Evolutionary conservation across 1,140 invertebrate genomes (phyloP), one percentile per base, ranked within the genome.

Genomic region (Caenorhabditis briggsae): DNA sequence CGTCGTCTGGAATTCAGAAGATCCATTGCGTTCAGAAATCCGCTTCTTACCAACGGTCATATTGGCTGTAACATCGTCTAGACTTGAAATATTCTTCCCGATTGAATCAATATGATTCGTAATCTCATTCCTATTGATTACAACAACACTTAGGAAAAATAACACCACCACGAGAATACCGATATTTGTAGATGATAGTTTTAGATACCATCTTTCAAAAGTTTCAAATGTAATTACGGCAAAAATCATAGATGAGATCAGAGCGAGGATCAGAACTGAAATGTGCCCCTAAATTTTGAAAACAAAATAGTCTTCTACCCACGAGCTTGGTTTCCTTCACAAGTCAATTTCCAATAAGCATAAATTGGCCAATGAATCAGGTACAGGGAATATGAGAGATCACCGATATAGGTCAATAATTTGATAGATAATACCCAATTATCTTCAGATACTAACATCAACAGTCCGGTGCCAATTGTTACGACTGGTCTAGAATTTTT

Each of bases 281-380:
- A 58, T 0, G 18, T n/a, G 8, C 1, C 11, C 3, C 33, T 33
- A 33, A 33, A 33, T 33, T 33, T 33, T 33, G 33, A 33, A 33
- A 33, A 33, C 33, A 33, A 33, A 33, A 2, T 2, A 33, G 33
- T 1, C 9, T 8, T 11, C 2, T n/a, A 7, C 59, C 11, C 9
- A 61, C 59, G 25, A 33, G 11, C 23, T 61, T 33, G 23, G 23
- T 78, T 53, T 78, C 70, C 70, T 12, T 78, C 46, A 12, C 70
- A 78, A 20, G 70, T 78, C 1, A 83, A 18, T 46, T 83, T 83
- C 82, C 53, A 83, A 43, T 56, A 58, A 3, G 82, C 82, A 20
- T 56, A 56, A 43, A 83, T 83, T 14, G 82, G 82, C 82, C 82
- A 83, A 48, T 83, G 82, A 41, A 83, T 56, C 1, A 83, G 82